Conservation (phyloP, 2,888 invertebrate genomes). For the Physocephala rufipes region DNA sequence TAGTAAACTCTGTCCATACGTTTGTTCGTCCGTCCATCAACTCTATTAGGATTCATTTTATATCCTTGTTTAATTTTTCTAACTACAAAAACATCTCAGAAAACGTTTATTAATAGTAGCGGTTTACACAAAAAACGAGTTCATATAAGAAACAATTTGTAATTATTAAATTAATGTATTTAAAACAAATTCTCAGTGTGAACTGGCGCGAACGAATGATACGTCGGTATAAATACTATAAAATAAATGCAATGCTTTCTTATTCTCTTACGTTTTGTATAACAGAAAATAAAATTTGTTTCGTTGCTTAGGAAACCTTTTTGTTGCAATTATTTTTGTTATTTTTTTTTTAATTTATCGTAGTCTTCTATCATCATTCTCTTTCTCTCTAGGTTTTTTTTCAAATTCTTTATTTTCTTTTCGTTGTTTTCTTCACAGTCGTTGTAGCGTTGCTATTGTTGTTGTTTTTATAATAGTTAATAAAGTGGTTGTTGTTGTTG, state of each 20-base stretch:
- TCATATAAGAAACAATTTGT: no score
- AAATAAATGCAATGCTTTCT: conserved; percentile 28
- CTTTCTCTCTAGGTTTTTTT: no score
- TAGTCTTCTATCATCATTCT: background rate
- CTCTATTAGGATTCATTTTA: no score
- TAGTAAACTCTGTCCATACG: no score
- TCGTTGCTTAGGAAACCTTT: conserved; percentile 53
- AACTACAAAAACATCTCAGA: no score
- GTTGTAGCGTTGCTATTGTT: conserved; percentile 8
- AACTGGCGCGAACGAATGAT: background rate
- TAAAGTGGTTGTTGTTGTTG: background rate
- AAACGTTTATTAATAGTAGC: no score
- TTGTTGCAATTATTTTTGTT: conserved; percentile 40
- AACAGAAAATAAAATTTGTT: conserved; percentile 32
- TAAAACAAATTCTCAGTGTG: no score
- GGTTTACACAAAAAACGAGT: no score
- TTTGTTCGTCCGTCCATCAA: no score
- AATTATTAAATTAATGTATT: no score
- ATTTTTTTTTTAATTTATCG: conserved; percentile 15
- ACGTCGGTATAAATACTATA: background rate
- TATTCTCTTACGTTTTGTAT: background rate
- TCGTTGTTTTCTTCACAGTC: conserved; percentile 25
- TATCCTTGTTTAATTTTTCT: no score
- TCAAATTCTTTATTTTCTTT: conserved; percentile 17
- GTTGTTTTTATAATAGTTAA: background rate